These are phyloP conservation scores for Cromileptes altivelis DNA, from an alignment of 2,113 vertebrate genomes.

Conservation along the genomic window DNA sequence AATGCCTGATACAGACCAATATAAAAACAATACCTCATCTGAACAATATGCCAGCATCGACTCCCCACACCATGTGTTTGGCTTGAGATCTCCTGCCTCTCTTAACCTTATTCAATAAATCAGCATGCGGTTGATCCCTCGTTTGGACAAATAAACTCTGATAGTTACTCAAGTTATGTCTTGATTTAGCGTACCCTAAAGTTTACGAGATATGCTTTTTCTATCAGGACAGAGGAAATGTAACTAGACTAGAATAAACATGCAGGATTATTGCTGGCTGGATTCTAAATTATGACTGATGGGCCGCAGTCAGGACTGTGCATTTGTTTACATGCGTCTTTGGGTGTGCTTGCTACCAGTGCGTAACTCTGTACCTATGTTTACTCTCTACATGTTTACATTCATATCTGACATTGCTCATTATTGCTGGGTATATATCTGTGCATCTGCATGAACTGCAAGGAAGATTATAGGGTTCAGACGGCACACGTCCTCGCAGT, in stretches of 20 bases:
- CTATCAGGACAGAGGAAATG: conserved; percentile 7
- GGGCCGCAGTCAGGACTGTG: background rate
- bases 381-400: conserved; percentile 13
- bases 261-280: conserved; percentile 6
- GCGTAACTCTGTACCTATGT: conserved; percentile 1
- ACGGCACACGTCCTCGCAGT: too few species aligned
- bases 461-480: too few species aligned
- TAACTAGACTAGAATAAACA: conserved; percentile 39
- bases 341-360: conserved; percentile 6
- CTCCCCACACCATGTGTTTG: conserved; percentile 72
- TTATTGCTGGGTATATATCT: background rate
- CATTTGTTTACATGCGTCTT: conserved; percentile 1
- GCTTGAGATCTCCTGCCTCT: conserved; percentile 41
- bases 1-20: conserved; percentile 65
- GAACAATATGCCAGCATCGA: conserved; percentile 49
- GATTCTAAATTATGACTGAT: conserved; percentile 37
- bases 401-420: background rate
- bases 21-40: conserved; percentile 76
- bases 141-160: conserved; percentile 65
- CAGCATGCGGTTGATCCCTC: conserved; percentile 61
- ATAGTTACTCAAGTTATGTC: conserved; percentile 57
- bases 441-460: background rate
- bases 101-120: conserved; percentile 58
- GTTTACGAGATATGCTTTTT: conserved; percentile 26
- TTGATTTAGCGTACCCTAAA: conserved; percentile 37